phyloP scores from a whole-genome alignment of 2,797 vertebrate genomes.

The Brotula barbata region DNA sequence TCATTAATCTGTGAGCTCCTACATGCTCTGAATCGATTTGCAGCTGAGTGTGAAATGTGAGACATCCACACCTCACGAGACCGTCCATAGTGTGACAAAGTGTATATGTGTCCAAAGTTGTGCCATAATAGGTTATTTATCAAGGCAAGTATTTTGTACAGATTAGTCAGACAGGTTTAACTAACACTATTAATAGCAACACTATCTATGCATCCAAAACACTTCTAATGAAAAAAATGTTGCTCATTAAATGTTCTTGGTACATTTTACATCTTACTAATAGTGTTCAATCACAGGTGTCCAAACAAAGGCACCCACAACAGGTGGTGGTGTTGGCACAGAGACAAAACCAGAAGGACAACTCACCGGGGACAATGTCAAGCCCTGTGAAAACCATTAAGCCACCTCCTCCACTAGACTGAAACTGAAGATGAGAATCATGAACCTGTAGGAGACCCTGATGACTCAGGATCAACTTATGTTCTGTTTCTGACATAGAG shows the following conservation, averaged over 20 bases:
- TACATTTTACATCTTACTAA: neutral
- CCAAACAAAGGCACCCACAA: constrained; percentile 11
- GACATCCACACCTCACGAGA: too few species aligned
- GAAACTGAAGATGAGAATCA: constrained; percentile 24
- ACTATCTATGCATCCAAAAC: too few species aligned
- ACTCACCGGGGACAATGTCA: constrained; percentile 5
- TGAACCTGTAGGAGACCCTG: constrained; percentile 6
- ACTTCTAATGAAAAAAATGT: neutral
- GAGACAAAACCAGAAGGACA: constrained; percentile 8
- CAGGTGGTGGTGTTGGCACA: constrained; percentile 13
- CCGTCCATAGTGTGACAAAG: too few species aligned
- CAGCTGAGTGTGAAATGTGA: too few species aligned
- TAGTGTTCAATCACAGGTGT: constrained; percentile 21
- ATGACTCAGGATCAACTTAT: constrained; percentile 19
- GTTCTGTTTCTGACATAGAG: neutral
- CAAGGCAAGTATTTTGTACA: too few species aligned
- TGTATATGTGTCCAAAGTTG: too few species aligned
- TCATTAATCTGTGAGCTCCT: too few species aligned
- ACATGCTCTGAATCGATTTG: too few species aligned
- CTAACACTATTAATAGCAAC: too few species aligned
- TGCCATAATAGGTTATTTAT: too few species aligned
- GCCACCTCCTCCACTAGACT: constrained; percentile 11
- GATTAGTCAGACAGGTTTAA: too few species aligned
- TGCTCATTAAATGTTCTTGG: neutral
- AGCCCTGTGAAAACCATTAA: constrained; percentile 9